phyloP scores from a whole-genome alignment of 53 echinoderm and acorn worm species.

The Hippasteria phrygiana region DNA sequence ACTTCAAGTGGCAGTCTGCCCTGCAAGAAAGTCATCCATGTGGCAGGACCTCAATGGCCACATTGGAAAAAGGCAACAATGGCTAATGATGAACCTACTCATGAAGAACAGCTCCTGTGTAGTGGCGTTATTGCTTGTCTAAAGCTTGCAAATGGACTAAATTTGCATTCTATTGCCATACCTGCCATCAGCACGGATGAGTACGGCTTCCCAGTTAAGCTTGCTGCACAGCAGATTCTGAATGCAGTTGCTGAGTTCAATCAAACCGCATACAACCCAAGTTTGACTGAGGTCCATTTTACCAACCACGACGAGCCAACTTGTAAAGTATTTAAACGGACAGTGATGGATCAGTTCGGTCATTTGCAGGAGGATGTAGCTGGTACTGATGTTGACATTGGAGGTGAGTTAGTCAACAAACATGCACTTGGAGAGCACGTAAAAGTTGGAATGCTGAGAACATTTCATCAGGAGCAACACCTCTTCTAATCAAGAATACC shows the following conservation, averaged over 20 bases:
- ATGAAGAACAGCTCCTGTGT: conserved; percentile 37
- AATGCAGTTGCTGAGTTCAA: conserved; percentile 57
- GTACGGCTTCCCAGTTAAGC: conserved; percentile 66
- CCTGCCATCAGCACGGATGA: conserved; percentile 72
- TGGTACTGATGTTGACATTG: conserved; percentile 42
- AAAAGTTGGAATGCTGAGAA: too few relatives aligned
- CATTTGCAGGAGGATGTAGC: conserved; percentile 10
- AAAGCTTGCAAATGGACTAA: conserved; percentile 19
- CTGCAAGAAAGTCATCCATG: conserved; percentile 68
- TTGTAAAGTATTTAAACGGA: conserved; percentile 36
- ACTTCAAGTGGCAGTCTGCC: conserved; percentile 53
- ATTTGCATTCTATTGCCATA: conserved; percentile 48
- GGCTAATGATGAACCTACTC: background rate
- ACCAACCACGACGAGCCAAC: conserved; percentile 54
- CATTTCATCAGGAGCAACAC: too few relatives aligned
- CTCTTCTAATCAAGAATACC: too few relatives aligned
- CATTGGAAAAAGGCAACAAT: background rate
- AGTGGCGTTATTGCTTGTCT: conserved; percentile 14
- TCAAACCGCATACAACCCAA: background rate
- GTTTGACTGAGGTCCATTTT: conserved; percentile 27
- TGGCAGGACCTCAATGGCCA: conserved; percentile 57
- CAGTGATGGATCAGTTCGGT: conserved; percentile 3
- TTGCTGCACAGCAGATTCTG: conserved; percentile 49
- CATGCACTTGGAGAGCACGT: background rate
- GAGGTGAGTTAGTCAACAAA: conserved; percentile 6